These are phyloP conservation scores for Streptopelia turtur DNA, from an alignment of 2,797 vertebrate species.

Conservation along the genomic window DNA sequence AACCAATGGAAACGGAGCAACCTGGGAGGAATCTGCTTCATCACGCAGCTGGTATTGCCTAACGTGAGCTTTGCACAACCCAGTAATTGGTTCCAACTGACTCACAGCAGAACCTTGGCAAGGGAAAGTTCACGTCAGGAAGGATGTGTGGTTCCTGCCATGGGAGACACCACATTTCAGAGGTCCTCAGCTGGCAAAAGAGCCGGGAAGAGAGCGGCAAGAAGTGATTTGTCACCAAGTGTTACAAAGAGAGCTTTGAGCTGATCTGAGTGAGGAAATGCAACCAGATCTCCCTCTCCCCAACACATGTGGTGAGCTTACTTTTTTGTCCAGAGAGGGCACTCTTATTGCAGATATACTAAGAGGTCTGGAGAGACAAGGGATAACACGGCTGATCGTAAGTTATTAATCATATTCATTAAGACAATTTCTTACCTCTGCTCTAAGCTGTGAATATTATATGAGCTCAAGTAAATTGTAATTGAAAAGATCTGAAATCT, in stretches of 20 bases:
- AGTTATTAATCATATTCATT: background rate
- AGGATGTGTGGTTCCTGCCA: background rate
- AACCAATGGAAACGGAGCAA: background rate
- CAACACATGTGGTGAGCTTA: background rate
- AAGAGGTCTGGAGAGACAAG: background rate
- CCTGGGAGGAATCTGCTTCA: slow-evolving; percentile 40
- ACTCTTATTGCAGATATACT: slow-evolving; percentile 34
- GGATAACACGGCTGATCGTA: background rate
- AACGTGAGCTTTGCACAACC: slow-evolving; percentile 45
- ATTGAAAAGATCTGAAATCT: background rate
- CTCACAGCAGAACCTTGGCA: background rate
- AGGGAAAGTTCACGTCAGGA: background rate
- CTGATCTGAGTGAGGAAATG: accelerated
- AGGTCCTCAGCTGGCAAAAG: background rate
- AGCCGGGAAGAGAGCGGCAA: background rate
- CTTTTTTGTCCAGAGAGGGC: slow-evolving; percentile 43
- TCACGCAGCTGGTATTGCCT: slow-evolving; percentile 46
- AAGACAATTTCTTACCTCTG: background rate
- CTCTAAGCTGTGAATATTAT: background rate
- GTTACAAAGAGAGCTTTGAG: background rate
- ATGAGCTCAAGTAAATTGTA: background rate
- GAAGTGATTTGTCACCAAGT: background rate
- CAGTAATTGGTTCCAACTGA: slow-evolving; percentile 40
- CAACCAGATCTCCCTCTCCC: background rate
- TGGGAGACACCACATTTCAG: background rate